Base-by-base conservation (phyloP, 2,888 invertebrate species). In the Gibbula magus region DNA sequence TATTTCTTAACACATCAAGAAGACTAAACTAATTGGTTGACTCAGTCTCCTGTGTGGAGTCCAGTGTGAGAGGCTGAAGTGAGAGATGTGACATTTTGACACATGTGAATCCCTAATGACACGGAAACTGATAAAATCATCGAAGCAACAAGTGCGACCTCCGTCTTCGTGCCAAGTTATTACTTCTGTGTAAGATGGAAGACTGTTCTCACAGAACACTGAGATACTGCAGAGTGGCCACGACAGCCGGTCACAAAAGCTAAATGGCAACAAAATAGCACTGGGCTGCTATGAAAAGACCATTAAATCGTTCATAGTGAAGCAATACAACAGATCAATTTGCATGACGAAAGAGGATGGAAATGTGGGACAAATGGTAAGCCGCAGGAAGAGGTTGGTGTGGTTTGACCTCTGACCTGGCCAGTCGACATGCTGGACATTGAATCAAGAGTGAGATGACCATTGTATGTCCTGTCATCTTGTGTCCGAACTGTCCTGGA, bases 191-290 rank as follows among this genome's bases (percentile, higher is more conserved):
- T 45, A n/a, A 45, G 45, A 45, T 35, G 70, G 35, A 39, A 35
- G 70, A 70, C 70, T 7, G 20, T 39, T 70, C 32, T n/a, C 70
- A 70, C 35, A 32, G 20, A 16, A n/a, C 45, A 35, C 70, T 32
- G 70, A 70, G 70, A 70, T 35, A 25, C 16, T 29, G 32, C 70
- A 35, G 25, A 39, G 70, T 10, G 20, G 35, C 25, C 16, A 35
- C 70, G 35, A 70, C 70, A 70, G 70, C 20, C 29, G 70, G 35
- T 32, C 39, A 70, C 70, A 70, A 35, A 32, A 70, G 70, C 70
- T 35, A 70, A 56, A 70, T 70, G 39, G 70, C 70, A 70, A 70
- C 70, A 70, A 70, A 70, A 70, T 70, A 35, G 35, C 70, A 39
- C 32, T 39, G 39, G 16, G 29, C 32, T 32, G 35, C 70, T 35